These are phyloP conservation scores for Hemistola chrysoprasaria DNA, from an alignment of 2,888 invertebrate genomes.

Conservation along the genomic window DNA sequence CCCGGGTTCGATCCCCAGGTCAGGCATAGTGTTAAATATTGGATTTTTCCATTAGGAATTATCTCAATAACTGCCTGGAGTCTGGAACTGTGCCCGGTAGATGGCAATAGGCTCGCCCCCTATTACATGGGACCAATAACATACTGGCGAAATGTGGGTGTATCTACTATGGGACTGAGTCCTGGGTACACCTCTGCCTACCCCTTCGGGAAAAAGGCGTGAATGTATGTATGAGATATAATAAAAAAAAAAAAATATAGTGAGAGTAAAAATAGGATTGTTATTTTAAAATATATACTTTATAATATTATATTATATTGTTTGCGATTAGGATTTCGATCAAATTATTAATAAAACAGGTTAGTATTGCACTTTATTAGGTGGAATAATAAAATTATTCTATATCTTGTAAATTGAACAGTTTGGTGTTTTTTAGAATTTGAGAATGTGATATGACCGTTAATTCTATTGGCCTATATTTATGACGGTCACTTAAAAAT, in stretches of 20 bases:
- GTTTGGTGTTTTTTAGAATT: slow-evolving; percentile 40
- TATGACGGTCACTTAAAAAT: slow-evolving; percentile 25
- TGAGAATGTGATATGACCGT: slow-evolving; percentile 48
- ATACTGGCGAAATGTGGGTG: no score
- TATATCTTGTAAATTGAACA: slow-evolving; percentile 37
- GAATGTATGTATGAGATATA: no score
- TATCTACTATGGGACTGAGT: no score
- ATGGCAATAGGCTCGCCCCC: no score
- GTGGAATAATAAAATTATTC: slow-evolving; percentile 56
- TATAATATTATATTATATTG: slow-evolving; percentile 43
- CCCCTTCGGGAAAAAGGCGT: no score
- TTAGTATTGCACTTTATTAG: slow-evolving; percentile 49
- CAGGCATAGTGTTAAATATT: no score
- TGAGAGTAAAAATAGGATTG: slow-evolving; percentile 40
- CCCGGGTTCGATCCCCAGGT: no score
- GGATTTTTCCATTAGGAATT: no score
- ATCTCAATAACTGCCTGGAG: no score
- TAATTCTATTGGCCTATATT: slow-evolving; percentile 55
- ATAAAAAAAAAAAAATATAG: slow-evolving; percentile 34
- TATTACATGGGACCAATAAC: no score
- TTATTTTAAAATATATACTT: slow-evolving; percentile 23
- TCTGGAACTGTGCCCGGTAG: no score
- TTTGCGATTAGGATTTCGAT: slow-evolving; percentile 37
- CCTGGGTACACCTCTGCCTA: no score
- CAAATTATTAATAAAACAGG: slow-evolving; percentile 37